Conservation (phyloP, 1,140 invertebrate genomes). For the Campoletis sonorensis region DNA sequence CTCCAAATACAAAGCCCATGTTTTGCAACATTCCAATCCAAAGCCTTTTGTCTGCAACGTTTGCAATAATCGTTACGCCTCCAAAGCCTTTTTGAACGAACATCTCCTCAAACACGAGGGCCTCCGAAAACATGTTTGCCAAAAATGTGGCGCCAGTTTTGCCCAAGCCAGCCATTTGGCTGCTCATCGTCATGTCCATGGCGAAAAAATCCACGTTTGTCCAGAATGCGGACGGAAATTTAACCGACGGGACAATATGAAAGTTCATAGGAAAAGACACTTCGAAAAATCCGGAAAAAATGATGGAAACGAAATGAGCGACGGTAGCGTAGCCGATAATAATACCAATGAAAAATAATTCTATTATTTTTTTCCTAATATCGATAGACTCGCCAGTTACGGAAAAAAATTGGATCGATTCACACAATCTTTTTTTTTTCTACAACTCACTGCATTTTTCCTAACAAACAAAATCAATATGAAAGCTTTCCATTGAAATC, state of each 20-base stretch:
- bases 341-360: slow-evolving; percentile 58
- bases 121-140: slow-evolving; percentile 72
- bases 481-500: no score
- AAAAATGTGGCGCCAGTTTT: slow-evolving; percentile 72
- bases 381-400: neutral
- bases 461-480: no score
- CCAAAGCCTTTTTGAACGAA: slow-evolving; percentile 74
- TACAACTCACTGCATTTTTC: neutral
- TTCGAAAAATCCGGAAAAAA: slow-evolving; percentile 60
- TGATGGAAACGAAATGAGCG: slow-evolving; percentile 55
- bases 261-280: slow-evolving; percentile 73
- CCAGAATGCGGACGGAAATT: slow-evolving; percentile 74
- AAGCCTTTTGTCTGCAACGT: slow-evolving; percentile 72
- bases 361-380: slow-evolving; percentile 20
- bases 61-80: slow-evolving; percentile 74
- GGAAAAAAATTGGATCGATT: neutral
- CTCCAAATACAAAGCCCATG: slow-evolving; percentile 73
- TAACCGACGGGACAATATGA: slow-evolving; percentile 75
- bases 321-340: slow-evolving; percentile 34
- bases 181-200: slow-evolving; percentile 74
- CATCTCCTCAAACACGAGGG: slow-evolving; percentile 74
- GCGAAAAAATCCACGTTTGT: slow-evolving; percentile 73
- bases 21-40: slow-evolving; percentile 73
- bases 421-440: neutral
- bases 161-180: slow-evolving; percentile 75